Evolutionary conservation across 2,797 vertebrate genomes (phyloP).

Genomic region (Sebastes trivittatus): DNA sequence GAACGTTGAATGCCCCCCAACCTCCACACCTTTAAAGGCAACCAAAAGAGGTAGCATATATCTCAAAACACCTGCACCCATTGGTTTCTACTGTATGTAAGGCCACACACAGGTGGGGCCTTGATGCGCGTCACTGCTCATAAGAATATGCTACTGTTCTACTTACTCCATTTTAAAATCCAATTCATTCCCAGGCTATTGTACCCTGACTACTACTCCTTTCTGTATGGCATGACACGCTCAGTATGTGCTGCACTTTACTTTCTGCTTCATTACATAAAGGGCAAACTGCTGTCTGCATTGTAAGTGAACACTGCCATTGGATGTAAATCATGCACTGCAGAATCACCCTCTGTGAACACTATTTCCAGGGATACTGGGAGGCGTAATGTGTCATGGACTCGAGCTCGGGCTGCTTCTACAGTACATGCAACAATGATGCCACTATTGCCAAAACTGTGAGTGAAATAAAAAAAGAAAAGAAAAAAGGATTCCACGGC

Average conservation of each 20-base stretch:
- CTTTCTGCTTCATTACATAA: not conserved
- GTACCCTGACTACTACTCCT: not conserved
- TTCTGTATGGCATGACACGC: not conserved
- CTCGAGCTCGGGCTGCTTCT: not conserved
- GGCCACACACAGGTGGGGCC: not conserved
- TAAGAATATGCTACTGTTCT: not conserved
- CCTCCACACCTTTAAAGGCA: not conserved
- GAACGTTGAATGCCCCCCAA: not conserved
- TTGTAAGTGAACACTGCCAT: not conserved
- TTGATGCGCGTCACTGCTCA: not conserved
- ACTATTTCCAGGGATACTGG: not conserved
- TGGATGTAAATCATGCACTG: not conserved
- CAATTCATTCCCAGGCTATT: not conserved
- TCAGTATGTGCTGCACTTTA: not conserved
- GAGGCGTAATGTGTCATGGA: not conserved
- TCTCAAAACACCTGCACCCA: not conserved
- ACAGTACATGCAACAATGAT: not conserved
- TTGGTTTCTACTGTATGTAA: not conserved
- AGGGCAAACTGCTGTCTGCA: not conserved
- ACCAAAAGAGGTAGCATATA: not conserved
- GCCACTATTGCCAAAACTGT: not conserved
- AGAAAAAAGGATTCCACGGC: not conserved
- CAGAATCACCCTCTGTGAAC: not conserved
- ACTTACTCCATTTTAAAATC: not conserved
- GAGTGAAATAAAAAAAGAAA: not conserved